Conservation (phyloP, 2,888 invertebrate species). For the Rutpela maculata region DNA sequence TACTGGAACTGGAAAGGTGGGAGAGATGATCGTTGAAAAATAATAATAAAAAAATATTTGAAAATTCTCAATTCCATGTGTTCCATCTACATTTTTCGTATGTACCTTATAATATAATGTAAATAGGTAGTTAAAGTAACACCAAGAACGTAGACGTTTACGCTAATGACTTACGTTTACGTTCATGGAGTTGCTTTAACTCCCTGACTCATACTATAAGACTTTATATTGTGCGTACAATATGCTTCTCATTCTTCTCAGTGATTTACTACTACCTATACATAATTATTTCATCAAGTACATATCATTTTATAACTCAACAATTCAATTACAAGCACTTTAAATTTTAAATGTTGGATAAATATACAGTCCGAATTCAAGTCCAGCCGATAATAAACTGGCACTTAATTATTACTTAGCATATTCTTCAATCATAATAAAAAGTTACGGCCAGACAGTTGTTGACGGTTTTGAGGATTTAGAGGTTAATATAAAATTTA, state of each 20-base stretch:
- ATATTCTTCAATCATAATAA: neutral
- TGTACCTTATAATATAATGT: too few relatives aligned
- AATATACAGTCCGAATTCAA: neutral
- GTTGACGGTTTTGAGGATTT: neutral
- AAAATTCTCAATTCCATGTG: too few relatives aligned
- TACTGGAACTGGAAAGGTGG: too few relatives aligned
- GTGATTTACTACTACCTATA: neutral
- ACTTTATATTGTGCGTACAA: neutral
- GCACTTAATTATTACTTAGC: neutral
- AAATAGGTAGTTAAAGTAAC: too few relatives aligned
- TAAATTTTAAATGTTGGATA: neutral
- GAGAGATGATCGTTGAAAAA: too few relatives aligned
- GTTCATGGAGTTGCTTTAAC: too few relatives aligned
- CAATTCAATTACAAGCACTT: neutral
- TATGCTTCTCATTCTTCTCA: neutral
- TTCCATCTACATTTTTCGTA: too few relatives aligned
- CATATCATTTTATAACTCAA: neutral
- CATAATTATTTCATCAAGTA: neutral
- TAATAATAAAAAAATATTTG: too few relatives aligned
- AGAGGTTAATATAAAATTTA: neutral
- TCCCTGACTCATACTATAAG: neutral
- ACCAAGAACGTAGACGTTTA: too few relatives aligned
- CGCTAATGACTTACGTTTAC: too few relatives aligned
- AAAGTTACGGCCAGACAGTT: neutral
- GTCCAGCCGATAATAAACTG: neutral